These are phyloP conservation scores for Xenopus borealis DNA, from an alignment of 2,113 vertebrate species.

Conservation along the genomic window DNA sequence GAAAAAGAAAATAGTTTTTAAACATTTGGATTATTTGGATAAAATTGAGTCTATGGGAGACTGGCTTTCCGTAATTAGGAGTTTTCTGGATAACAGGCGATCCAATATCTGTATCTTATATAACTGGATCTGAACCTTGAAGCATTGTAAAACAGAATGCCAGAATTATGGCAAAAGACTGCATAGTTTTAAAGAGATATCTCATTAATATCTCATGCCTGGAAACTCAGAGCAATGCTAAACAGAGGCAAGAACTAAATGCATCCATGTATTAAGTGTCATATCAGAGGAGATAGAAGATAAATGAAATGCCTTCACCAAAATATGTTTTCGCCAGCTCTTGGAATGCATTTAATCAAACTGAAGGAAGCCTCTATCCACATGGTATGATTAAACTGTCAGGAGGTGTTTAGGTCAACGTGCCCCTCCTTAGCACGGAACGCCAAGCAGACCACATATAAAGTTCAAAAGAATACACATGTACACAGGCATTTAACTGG, in stretches of 20 bases:
- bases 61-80: no score
- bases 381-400: conserved; percentile 25
- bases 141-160: no score
- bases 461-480: neutral
- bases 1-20: no score
- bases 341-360: conserved; percentile 41
- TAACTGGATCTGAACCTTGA: no score
- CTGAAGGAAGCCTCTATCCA: conserved; percentile 22
- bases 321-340: conserved; percentile 12
- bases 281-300: neutral
- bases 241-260: neutral
- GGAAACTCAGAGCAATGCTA: no score
- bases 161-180: no score
- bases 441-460: conserved; percentile 17
- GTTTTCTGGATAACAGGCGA: no score
- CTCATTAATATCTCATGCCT: no score
- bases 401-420: conserved; percentile 33
- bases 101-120: no score
- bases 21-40: no score
- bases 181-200: no score
- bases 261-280: neutral
- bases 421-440: conserved; percentile 12
- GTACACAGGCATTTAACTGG: neutral
- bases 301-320: neutral
- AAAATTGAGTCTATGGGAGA: no score